These are phyloP conservation scores for Euproctis similis DNA, from an alignment of 2,888 invertebrate genomes.

Conservation along the genomic window DNA sequence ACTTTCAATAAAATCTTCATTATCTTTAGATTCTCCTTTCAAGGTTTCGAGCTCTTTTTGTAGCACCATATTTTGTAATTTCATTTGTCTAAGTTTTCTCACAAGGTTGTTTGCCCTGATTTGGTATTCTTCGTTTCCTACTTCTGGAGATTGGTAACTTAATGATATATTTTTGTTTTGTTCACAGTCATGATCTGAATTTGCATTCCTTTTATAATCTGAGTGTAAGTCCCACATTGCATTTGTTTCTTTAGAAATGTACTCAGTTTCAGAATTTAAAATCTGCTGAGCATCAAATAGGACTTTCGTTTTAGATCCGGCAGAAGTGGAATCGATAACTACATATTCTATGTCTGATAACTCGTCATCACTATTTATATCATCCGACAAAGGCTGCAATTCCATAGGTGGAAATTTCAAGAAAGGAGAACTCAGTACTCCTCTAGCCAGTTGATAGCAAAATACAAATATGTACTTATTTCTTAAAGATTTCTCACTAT, in stretches of 20 bases:
- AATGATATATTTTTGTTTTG: slow-evolving; percentile 15
- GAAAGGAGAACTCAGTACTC: slow-evolving; percentile 50
- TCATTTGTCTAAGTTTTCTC: slow-evolving; percentile 54
- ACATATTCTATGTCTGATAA: slow-evolving; percentile 45
- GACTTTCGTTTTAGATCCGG: slow-evolving; percentile 32
- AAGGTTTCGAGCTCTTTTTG: slow-evolving; percentile 42
- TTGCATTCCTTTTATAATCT: slow-evolving; percentile 10
- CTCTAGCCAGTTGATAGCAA: slow-evolving; percentile 57
- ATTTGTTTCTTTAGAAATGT: slow-evolving; percentile 24
- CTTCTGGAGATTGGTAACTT: slow-evolving; percentile 30
- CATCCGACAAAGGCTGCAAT: slow-evolving; percentile 35
- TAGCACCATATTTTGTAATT: slow-evolving; percentile 49
- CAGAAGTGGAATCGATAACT: slow-evolving; percentile 36
- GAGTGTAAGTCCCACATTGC: slow-evolving; percentile 18
- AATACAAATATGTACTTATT: slow-evolving; percentile 56
- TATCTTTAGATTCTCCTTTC: slow-evolving; percentile 34
- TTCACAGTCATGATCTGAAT: slow-evolving; percentile 8
- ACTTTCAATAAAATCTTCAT: slow-evolving; percentile 16
- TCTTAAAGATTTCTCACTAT: slow-evolving; percentile 43
- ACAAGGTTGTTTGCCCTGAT: slow-evolving; percentile 49
- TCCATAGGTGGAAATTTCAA: slow-evolving; percentile 34
- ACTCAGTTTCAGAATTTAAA: slow-evolving; percentile 28
- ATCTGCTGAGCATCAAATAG: slow-evolving; percentile 30
- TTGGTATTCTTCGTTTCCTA: slow-evolving; percentile 32
- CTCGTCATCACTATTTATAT: slow-evolving; percentile 35